A percentile compares a stretch with the other conserved stretches of the same genome.
These are phyloP conservation scores for Hoplostethus atlanticus DNA, from an alignment of 2,797 vertebrate genomes.

Conservation along the genomic window DNA sequence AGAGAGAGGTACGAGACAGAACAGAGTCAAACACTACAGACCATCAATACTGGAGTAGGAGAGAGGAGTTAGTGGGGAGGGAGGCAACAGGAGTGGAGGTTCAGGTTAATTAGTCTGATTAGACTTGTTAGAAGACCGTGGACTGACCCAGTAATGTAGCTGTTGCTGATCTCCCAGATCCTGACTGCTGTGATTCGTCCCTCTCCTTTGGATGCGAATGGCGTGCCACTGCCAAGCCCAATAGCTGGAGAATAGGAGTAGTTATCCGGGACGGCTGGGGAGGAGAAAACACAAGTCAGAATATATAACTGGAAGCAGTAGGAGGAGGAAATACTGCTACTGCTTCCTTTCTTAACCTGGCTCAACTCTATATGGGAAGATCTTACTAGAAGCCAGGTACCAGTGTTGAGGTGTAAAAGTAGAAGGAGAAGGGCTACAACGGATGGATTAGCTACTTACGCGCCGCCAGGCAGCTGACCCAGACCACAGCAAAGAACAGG, in stretches of 20 bases:
- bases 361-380: too few relatives aligned
- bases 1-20: neutral
- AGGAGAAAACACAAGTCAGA: neutral
- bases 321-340: neutral
- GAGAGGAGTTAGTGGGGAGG: too few relatives aligned
- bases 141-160: slow-evolving; percentile 58
- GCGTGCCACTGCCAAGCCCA: slow-evolving; percentile 23
- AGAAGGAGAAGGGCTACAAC: too few relatives aligned
- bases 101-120: too few relatives aligned
- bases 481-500: slow-evolving; percentile 27
- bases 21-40: neutral
- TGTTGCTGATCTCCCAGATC: slow-evolving; percentile 4
- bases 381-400: too few relatives aligned
- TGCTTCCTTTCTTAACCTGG: too few relatives aligned
- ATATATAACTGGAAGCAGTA: neutral
- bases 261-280: neutral
- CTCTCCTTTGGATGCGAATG: slow-evolving; percentile 17
- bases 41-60: too few relatives aligned
- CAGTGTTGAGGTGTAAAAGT: too few relatives aligned
- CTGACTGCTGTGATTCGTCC: slow-evolving; percentile 42
- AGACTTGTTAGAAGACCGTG: too few relatives aligned
- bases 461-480: slow-evolving; percentile 17
- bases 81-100: too few relatives aligned
- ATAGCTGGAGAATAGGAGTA: slow-evolving; percentile 47
- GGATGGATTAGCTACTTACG: slow-evolving; percentile 19